Conservation (phyloP, 2,797 vertebrate genomes). For the Enteromius treurensis region DNA sequence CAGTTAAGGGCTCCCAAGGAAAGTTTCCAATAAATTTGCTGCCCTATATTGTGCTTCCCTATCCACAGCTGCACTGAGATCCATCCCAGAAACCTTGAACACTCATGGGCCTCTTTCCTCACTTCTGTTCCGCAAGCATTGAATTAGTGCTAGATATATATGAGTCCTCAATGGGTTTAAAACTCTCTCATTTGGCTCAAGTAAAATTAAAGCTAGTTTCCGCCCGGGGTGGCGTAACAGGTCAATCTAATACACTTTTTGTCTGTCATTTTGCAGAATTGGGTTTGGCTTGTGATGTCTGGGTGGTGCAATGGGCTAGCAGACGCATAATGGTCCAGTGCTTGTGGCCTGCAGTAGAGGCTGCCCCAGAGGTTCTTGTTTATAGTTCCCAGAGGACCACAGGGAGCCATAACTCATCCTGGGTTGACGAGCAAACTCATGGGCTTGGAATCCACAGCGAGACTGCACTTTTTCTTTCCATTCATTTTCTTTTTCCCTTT, state of each 20-base stretch:
- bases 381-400: conserved; percentile 71
- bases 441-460: conserved; percentile 67
- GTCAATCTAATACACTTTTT: conserved; percentile 61
- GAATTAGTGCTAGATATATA: conserved; percentile 43
- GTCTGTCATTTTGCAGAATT: conserved; percentile 68
- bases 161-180: conserved; percentile 38
- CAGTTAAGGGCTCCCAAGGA: conserved; percentile 38
- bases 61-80: conserved; percentile 39
- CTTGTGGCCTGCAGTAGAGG: conserved; percentile 64
- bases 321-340: conserved; percentile 69
- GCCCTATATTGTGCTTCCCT: conserved; percentile 16
- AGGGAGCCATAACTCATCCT: conserved; percentile 73
- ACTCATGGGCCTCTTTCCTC: conserved; percentile 43
- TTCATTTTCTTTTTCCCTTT: conserved; percentile 52
- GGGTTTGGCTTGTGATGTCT: conserved; percentile 67
- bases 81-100: conserved; percentile 32
- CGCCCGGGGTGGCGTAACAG: conserved; percentile 38
- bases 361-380: conserved; percentile 68
- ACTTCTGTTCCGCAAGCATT: conserved; percentile 43
- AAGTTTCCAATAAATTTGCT: conserved; percentile 45
- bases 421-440: conserved; percentile 67
- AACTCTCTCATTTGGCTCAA: conserved; percentile 47
- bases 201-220: conserved; percentile 42
- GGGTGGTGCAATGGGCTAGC: conserved; percentile 60
- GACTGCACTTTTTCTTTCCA: conserved; percentile 56